Conservation (phyloP, 2,888 invertebrate genomes). For the Drosophila conformis region DNA sequence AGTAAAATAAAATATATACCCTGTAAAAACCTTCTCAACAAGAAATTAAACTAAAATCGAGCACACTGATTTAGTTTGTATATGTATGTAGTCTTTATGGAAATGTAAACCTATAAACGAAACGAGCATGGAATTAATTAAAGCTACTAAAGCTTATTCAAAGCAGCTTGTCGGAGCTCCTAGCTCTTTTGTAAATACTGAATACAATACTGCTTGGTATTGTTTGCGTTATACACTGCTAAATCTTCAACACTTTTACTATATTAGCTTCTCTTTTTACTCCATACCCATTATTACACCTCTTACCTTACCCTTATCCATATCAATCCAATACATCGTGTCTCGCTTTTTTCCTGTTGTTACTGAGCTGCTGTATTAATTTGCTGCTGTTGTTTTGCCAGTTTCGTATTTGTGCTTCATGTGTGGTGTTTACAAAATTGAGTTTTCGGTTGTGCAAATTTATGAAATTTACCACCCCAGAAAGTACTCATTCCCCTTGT, state of each 20-base stretch:
- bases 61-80: neutral
- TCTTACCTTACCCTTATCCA: neutral
- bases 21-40: neutral
- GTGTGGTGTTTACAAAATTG: conserved; percentile 5
- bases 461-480: conserved; percentile 9
- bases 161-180: neutral
- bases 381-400: neutral
- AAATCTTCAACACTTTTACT: neutral
- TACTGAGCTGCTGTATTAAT: neutral
- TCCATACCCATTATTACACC: neutral
- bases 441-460: conserved; percentile 10
- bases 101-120: neutral
- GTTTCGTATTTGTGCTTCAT: neutral
- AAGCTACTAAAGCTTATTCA: neutral
- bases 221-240: neutral
- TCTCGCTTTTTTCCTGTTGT: neutral
- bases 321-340: neutral
- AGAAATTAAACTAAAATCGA: neutral
- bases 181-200: too few relatives aligned
- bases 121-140: too few relatives aligned
- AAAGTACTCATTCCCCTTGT: neutral
- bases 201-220: neutral
- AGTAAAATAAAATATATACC: neutral
- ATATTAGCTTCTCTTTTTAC: neutral
- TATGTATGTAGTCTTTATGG: neutral